Base-by-base conservation (phyloP, 2,888 invertebrate genomes). In the Calameuta idolon region DNA sequence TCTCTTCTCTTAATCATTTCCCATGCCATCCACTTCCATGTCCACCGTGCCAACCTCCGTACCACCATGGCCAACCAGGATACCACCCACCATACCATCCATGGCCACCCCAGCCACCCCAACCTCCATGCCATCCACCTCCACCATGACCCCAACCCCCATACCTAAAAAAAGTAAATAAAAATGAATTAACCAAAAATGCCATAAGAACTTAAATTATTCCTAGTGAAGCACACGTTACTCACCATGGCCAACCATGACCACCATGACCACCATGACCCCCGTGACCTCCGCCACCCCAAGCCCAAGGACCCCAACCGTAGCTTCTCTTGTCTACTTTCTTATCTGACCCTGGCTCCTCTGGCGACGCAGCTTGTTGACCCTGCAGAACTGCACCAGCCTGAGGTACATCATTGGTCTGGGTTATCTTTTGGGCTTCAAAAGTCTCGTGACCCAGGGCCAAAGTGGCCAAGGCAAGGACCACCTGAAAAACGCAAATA, bases 241-340 rank as follows among this genome's bases (percentile, higher is more conserved):
- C 82, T 77, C 78, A 88, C 87, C 83, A 84, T 31, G 87, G 88
- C 85, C 85, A 87, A 30, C 84, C 86, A 12, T 80, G 80, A 40
- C 75, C 69, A 76, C 84, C 86, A 71, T 86, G 82, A 75, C 82
- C 77, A 71, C 81, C 76, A 11, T 80, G 80, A 37, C 76, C 69
- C 74, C 84, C 86, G 71, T 86, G 82, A 76, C 83, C 77, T 73
- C 81, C 86, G 12, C 83, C 85, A 15, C 75, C 77, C 79, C 84
- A 85, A 34, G 80, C 79, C 80, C 81, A 82, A 11, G 84, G 83
- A 55, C 80, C 81, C 85, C 83, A 86, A 34, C 82, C 84, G 69
- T 86, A 83, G 79, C 89, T 87, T 73, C 87, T 83, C 74, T 88
- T 88, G 4, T 78, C 83, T 69, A 89, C 68, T 76, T 86, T 88